Conservation (phyloP, 2,888 invertebrate genomes). For the Troides aeacus region DNA sequence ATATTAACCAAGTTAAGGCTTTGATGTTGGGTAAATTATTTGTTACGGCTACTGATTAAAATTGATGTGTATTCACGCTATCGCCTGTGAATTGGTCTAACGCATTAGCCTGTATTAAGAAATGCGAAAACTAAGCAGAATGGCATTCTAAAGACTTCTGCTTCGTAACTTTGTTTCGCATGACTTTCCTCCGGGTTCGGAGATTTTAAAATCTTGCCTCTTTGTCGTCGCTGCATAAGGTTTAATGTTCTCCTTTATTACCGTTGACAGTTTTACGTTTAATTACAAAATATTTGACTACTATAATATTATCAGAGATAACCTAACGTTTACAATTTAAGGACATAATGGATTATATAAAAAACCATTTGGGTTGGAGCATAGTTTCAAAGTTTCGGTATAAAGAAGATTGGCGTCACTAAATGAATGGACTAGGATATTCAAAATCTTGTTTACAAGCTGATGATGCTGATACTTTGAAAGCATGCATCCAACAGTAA, state of each 20-base stretch:
- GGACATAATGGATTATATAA: too few species aligned
- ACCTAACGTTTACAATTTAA: neutral
- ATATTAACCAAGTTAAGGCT: too few species aligned
- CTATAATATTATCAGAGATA: neutral
- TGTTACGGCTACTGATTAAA: too few species aligned
- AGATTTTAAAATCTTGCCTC: slow-evolving; percentile 56
- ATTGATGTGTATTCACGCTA: slow-evolving; percentile 36
- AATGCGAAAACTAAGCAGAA: slow-evolving; percentile 78
- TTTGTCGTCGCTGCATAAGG: slow-evolving; percentile 46
- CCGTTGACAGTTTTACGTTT: slow-evolving; percentile 28
- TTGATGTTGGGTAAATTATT: too few species aligned
- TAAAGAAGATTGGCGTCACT: too few species aligned
- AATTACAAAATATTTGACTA: neutral
- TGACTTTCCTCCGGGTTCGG: slow-evolving; percentile 61
- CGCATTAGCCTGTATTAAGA: slow-evolving; percentile 74
- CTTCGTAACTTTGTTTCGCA: slow-evolving; percentile 72
- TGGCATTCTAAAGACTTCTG: slow-evolving; percentile 73
- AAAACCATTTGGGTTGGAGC: too few species aligned
- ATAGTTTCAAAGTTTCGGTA: too few species aligned
- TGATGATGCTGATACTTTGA: too few species aligned
- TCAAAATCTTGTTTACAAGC: too few species aligned
- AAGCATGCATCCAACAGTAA: too few species aligned
- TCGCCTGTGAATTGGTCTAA: slow-evolving; percentile 41
- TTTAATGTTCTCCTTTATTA: slow-evolving; percentile 55
- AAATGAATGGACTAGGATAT: too few species aligned